A percentile compares a stretch with the other conserved stretches of the same genome.
These are phyloP conservation scores for Micromussa lordhowensis DNA, from an alignment of 92 coral and sea anemone species.

Conservation along the genomic window DNA sequence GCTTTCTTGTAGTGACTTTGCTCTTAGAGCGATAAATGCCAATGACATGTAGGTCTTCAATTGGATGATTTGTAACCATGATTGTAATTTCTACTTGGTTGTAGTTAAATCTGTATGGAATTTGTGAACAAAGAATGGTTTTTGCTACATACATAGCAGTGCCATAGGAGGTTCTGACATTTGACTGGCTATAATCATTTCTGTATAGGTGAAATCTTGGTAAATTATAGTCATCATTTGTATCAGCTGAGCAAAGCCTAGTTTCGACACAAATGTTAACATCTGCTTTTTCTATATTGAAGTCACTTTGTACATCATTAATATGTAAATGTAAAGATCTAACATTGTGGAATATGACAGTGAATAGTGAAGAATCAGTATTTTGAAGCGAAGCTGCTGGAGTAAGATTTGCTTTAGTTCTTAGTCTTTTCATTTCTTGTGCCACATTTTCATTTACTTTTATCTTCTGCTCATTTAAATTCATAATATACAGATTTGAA, in stretches of 20 bases:
- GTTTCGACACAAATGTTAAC: conserved; percentile 79
- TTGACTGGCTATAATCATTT: conserved; percentile 62
- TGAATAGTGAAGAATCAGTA: conserved; percentile 9
- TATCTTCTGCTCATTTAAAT: conserved; percentile 73
- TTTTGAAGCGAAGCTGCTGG: background rate
- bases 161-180: conserved; percentile 63
- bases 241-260: conserved; percentile 51
- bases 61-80: conserved; percentile 26
- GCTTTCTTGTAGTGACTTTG: conserved; percentile 39
- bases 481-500: conserved; percentile 64
- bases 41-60: conserved; percentile 62
- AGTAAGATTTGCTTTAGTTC: conserved; percentile 45
- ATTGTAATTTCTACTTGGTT: conserved; percentile 68
- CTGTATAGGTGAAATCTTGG: conserved; percentile 51
- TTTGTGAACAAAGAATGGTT: conserved; percentile 30
- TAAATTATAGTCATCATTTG: conserved; percentile 42
- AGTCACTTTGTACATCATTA: conserved; percentile 38
- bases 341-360: conserved; percentile 62
- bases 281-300: conserved; percentile 36
- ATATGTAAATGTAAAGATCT: conserved; percentile 54
- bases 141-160: conserved; percentile 57
- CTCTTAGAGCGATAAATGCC: conserved; percentile 74
- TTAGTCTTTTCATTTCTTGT: conserved; percentile 75
- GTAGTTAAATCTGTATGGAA: conserved; percentile 65
- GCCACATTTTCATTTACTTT: conserved; percentile 64